phyloP scores from a whole-genome alignment of 2,797 vertebrate species.

The Tragopan temminckii region DNA sequence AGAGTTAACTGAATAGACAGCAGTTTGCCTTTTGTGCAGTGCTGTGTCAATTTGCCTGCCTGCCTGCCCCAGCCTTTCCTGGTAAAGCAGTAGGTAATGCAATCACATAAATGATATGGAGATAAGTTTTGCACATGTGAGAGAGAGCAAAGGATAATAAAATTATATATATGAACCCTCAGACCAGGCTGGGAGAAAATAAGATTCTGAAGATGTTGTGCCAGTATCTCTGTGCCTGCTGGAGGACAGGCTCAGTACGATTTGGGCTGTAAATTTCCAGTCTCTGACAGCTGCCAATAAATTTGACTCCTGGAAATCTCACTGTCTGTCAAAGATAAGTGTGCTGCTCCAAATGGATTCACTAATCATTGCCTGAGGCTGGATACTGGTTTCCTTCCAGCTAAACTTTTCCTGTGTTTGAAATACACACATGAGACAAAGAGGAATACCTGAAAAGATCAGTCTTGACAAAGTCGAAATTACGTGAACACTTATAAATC shows the following conservation, averaged over 20 bases:
- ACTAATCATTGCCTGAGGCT: conserved; percentile 68
- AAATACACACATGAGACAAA: conserved; percentile 60
- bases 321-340: conserved; percentile 74
- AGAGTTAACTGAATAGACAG: neutral
- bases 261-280: conserved; percentile 36
- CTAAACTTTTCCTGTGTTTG: conserved; percentile 55
- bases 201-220: neutral
- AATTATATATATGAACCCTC: neutral
- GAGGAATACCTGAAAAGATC: conserved; percentile 61
- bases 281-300: conserved; percentile 61
- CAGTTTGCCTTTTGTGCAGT: neutral
- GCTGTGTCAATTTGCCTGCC: neutral
- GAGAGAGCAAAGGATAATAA: neutral
- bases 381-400: conserved; percentile 69
- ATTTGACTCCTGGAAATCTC: conserved; percentile 60
- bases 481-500: conserved; percentile 41
- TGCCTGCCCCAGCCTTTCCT: neutral
- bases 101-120: accelerated
- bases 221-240: neutral
- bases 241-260: neutral
- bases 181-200: neutral
- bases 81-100: neutral
- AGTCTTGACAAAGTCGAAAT: conserved; percentile 62
- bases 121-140: accelerated
- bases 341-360: conserved; percentile 66